Base-by-base conservation (phyloP, 1,140 invertebrate genomes). In the Triops longicaudatus region DNA sequence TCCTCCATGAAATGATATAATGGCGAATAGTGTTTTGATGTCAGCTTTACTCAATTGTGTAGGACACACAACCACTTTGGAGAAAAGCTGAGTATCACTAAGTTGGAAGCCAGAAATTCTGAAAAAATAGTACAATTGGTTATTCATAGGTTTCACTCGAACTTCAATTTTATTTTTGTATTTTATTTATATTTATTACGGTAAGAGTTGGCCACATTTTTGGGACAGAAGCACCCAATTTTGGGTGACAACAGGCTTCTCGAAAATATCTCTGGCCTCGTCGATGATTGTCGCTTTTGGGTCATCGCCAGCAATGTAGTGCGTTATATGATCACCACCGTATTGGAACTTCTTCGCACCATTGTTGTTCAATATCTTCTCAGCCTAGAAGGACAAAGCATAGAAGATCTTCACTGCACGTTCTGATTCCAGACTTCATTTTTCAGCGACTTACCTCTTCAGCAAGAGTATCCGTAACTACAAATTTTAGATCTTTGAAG, bases 211-310 rank as follows among this genome's bases (percentile, higher is more conserved):
- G 74, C 86, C 87, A 82, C 89, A 89, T 82, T 88, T 88, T 12
- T 86, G 86, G 76, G 92, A 94, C 77, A 91, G 87, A 27, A 89
- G 81, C 77, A 97, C 90, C 95, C 94, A 97, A 80, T 90, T 89
- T 82, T 92, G 90, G 63, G 89, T 91, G 63, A 96, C 91, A 78
- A 93, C 92, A 76, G 94, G 93, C 72, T 95, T 90, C 83, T 97
- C 94, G 86, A 95, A 97, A 1, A 97, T 85, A 81, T 97, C 94
- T 83, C 91, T 91, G 11, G 94, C 94, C 84, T 93, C 93, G 77
- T 88, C 89, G 73, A 95, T 87, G 84, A 92, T 92, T 82, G 88
- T 90, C 83, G 94, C 91, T 79, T 89, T 87, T 73, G 91, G 88
- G 85, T 93, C 90, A 79, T 88, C 87, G 50, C 94, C 94, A 80